Base-by-base conservation (phyloP, 2,888 invertebrate genomes). In the Congeria kusceri region DNA sequence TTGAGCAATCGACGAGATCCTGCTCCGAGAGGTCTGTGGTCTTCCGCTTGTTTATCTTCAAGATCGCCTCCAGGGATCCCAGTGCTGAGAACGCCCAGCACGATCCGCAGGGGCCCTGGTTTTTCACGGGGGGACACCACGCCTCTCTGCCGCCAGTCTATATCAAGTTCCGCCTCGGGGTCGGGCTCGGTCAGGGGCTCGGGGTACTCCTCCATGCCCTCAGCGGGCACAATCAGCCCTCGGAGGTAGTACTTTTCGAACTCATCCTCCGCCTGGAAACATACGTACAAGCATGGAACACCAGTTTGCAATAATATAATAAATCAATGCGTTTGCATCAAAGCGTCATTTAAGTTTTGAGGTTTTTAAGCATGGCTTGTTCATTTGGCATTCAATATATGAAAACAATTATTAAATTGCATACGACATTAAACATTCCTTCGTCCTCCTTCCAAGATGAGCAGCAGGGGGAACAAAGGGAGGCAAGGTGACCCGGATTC, bases 241-340 rank as follows among this genome's bases (percentile, higher is more conserved):
- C 46, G 28, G n/a, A 77, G 63, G n/a, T 46, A 71, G 0, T 63
- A 67, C 25, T 71, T 57, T 39, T 77, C 47, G 62, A 62, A 77
- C 46, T 77, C 77, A 15, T 77, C 77, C 49, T 71, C 77, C 3
- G 77, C 77, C 77, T 77, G 23, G 39, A n/a, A n/a, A n/a, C n/a
- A n/a, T n/a, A n/a, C n/a, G n/a, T n/a, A n/a, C n/a, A n/a, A n/a
- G n/a, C n/a, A n/a, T n/a, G n/a, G n/a, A n/a, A n/a, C n/a, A n/a
- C n/a, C n/a, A n/a, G n/a, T n/a, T n/a, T n/a, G n/a, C n/a, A n/a
- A n/a, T n/a, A n/a, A n/a, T n/a, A n/a, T n/a, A n/a, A n/a, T n/a
- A n/a, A n/a, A n/a, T n/a, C n/a, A n/a, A n/a, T n/a, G n/a, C n/a
- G n/a, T n/a, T n/a, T n/a, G n/a, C n/a, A n/a, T n/a, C n/a, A n/a